Evolutionary conservation across 2,797 vertebrate genomes (phyloP), one percentile per base, ranked within the genome.

Genomic region (Nannoperca obscura): DNA sequence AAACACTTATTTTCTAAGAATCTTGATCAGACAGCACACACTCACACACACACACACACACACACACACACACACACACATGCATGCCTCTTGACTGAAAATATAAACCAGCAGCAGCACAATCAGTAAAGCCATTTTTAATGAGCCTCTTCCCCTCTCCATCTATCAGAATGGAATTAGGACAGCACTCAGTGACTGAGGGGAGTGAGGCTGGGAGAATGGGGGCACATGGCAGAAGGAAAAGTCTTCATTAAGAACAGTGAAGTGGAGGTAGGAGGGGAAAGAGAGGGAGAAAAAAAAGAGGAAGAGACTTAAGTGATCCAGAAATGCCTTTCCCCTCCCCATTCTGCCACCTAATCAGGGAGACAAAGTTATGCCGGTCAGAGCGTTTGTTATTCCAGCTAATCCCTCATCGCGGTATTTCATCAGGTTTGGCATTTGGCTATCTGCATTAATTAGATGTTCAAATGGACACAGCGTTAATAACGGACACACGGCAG

Each of bases 391-490:
- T 92, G 89, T 93, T 93, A 92, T 93, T 92, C 77, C 77, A 52
- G 85, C 86, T 93, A 93, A 94, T 93, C 93, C 93, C 88, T 83
- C 90, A 90, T 90, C 88, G 74, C 32, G 11, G 64, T 71, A 73
- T 90, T 91, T 92, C 91, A 93, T 93, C 93, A 91, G 91, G 87
- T 86, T 88, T 94, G 92, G 88, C 91, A 93, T 93, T 95, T 93
- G 83, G 79, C 90, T 88, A 90, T 91, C 91, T 71, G 89, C 89
- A 87, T 94, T 94, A 93, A 94, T 94, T 93, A 94, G 88, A 77
- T 77, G 68, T 86, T 82, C n/a, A 32, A 84, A 87, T 62, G 90
- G 85, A 84, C 80, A 57, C 70, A 0, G 63, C 57, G 76, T 88
- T 91, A 90, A 92, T 93, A 90, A 86, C 85, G 42, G 87, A 82